A percentile compares a stretch with the other conserved stretches of the same genome.
phyloP scores from a whole-genome alignment of 2,797 vertebrate genomes.

The Epinephelus coioides region DNA sequence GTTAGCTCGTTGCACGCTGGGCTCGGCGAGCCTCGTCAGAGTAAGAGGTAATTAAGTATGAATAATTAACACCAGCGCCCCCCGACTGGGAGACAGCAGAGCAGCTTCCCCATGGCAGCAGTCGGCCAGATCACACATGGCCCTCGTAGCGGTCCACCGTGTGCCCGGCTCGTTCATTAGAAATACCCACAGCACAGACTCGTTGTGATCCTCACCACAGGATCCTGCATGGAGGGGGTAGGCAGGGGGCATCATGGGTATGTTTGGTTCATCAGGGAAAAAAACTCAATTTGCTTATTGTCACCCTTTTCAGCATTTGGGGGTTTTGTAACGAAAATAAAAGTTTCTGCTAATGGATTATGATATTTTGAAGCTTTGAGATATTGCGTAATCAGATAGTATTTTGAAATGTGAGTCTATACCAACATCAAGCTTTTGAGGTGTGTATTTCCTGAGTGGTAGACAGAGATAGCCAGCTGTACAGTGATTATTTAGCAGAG shows the following conservation, averaged over 20 bases:
- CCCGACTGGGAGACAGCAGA: conserved; percentile 81
- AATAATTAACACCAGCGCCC: conserved; percentile 87
- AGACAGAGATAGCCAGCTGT: conserved; percentile 49
- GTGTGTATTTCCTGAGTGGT: conserved; percentile 43
- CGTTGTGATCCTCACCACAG: conserved; percentile 76
- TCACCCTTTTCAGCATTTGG: conserved; percentile 47
- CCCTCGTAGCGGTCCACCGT: conserved; percentile 69
- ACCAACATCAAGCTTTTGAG: conserved; percentile 11
- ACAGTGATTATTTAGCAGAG: conserved; percentile 33
- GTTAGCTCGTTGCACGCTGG: conserved; percentile 66
- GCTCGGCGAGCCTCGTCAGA: conserved; percentile 66
- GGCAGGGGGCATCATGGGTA: conserved; percentile 48
- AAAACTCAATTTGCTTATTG: conserved; percentile 53
- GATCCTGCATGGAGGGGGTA: conserved; percentile 52
- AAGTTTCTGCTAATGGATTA: conserved; percentile 37
- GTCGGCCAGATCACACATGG: conserved; percentile 81
- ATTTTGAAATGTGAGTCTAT: conserved; percentile 11
- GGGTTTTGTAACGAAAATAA: conserved; percentile 16
- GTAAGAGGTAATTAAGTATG: conserved; percentile 88
- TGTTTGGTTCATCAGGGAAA: conserved; percentile 53
- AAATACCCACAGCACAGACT: conserved; percentile 72
- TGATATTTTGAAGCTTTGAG: conserved; percentile 37
- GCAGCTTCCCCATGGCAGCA: conserved; percentile 79
- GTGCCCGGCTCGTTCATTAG: conserved; percentile 78
- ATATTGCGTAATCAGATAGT: conserved; percentile 39